phyloP scores from a whole-genome alignment of 1,140 invertebrate species.

The Ostrea edulis region DNA sequence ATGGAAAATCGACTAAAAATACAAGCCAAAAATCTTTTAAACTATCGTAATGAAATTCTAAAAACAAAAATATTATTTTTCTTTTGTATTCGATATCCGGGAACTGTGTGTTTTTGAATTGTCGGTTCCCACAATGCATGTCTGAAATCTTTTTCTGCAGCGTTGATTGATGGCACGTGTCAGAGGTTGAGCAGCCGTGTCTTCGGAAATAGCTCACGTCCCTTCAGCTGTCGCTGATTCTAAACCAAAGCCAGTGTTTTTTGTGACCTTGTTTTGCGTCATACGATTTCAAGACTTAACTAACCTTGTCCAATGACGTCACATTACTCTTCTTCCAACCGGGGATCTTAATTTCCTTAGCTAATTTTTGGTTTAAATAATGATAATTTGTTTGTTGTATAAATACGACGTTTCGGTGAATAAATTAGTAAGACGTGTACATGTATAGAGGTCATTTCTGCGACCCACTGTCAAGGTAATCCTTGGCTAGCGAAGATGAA shows the following conservation, averaged over 20 bases:
- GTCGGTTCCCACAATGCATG: not conserved
- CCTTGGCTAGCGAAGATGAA: no score
- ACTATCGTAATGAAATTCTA: not conserved
- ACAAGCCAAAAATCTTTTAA: not conserved
- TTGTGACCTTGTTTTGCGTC: not conserved
- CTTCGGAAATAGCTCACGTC: not conserved
- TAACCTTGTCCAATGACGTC: slow-evolving; percentile 34
- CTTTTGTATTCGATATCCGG: not conserved
- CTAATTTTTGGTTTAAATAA: no score
- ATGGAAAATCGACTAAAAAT: not conserved
- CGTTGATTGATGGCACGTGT: not conserved
- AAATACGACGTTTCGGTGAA: no score
- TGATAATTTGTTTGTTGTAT: no score
- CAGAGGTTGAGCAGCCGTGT: not conserved
- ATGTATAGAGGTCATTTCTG: no score
- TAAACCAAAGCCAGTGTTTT: no score
- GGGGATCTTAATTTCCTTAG: not conserved
- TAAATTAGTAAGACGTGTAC: no score
- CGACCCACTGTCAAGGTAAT: no score
- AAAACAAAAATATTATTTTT: not conserved
- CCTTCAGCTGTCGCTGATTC: not conserved
- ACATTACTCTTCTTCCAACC: not conserved
- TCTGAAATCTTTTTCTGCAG: not conserved
- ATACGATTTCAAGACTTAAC: not conserved
- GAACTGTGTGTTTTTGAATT: not conserved